A percentile compares a stretch with the other conserved stretches of the same genome.
Evolutionary conservation across 2,888 invertebrate species (phyloP).

Genomic region (Agonopterix heracliana): DNA sequence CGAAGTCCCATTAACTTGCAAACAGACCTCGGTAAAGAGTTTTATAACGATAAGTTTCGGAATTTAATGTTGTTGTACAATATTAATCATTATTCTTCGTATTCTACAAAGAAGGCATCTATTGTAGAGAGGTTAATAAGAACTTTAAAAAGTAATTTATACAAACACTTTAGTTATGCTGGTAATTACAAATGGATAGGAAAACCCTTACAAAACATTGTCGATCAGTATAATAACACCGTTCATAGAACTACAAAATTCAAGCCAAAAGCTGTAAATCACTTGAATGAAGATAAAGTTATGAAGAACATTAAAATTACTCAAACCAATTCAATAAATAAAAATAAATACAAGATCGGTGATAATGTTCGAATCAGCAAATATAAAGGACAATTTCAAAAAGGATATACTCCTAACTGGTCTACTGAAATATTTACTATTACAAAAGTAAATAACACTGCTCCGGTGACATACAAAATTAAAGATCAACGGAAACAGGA

Average conservation of each 20-base stretch:
- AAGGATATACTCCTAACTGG: slow-evolving; percentile 28
- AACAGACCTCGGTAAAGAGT: slow-evolving; percentile 12
- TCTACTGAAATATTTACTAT: slow-evolving; percentile 27
- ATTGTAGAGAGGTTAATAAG: slow-evolving; percentile 1
- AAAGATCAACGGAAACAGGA: neutral
- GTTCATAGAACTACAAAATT: slow-evolving; percentile 1
- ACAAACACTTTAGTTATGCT: slow-evolving; percentile 2
- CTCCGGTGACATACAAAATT: neutral
- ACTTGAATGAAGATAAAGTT: neutral
- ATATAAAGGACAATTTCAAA: slow-evolving; percentile 17
- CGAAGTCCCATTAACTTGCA: slow-evolving; percentile 12
- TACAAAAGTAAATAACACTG: neutral
- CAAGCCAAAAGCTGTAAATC: neutral
- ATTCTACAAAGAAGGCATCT: neutral
- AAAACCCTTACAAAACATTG: neutral
- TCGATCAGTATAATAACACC: slow-evolving; percentile 1
- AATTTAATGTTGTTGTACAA: neutral
- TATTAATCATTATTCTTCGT: slow-evolving; percentile 1
- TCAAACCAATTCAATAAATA: neutral
- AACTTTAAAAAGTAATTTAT: slow-evolving; percentile 10
- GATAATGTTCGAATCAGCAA: slow-evolving; percentile 24
- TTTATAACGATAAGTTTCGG: slow-evolving; percentile 3
- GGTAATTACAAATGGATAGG: neutral
- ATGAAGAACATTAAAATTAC: neutral
- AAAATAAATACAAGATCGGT: slow-evolving; percentile 6